phyloP scores from a whole-genome alignment of 2,888 invertebrate genomes.

The Macaria notata region DNA sequence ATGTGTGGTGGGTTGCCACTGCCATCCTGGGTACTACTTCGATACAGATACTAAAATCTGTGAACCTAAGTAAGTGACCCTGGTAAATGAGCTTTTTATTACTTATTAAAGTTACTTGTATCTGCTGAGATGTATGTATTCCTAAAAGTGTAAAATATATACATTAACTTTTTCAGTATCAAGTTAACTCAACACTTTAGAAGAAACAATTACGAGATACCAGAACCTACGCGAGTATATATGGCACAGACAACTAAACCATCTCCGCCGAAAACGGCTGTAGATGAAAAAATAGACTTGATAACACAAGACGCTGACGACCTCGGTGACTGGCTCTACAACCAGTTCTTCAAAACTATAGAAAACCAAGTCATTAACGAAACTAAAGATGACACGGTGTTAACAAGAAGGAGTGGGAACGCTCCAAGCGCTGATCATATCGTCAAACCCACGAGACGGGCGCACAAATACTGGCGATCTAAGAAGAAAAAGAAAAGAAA shows the following conservation, averaged over 20 bases:
- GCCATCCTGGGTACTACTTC: constrained; percentile 73
- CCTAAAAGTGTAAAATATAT: not conserved
- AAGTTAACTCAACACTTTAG: constrained; percentile 55
- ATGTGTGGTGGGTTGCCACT: constrained; percentile 74
- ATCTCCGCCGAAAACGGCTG: constrained; percentile 35
- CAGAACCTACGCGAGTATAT: constrained; percentile 44
- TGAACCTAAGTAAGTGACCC: constrained; percentile 63
- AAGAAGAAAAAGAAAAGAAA: constrained; percentile 39
- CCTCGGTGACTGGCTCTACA: constrained; percentile 72
- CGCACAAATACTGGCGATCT: constrained; percentile 39
- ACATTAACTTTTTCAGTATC: constrained; percentile 48
- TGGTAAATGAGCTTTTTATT: too few relatives aligned
- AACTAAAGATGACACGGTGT: constrained; percentile 44
- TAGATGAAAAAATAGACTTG: constrained; percentile 51
- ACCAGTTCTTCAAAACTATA: constrained; percentile 73
- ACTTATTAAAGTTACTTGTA: too few relatives aligned
- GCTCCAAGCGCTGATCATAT: constrained; percentile 2
- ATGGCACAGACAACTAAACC: constrained; percentile 28
- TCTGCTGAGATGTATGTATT: too few relatives aligned
- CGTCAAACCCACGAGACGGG: constrained; percentile 38
- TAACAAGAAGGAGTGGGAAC: constrained; percentile 55
- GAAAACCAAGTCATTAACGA: constrained; percentile 71
- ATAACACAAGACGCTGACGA: constrained; percentile 62
- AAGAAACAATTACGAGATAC: constrained; percentile 35
- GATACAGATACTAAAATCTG: constrained; percentile 73